Evolutionary conservation across 2,888 invertebrate species (phyloP).

Genomic region (Chouioia cunea): DNA sequence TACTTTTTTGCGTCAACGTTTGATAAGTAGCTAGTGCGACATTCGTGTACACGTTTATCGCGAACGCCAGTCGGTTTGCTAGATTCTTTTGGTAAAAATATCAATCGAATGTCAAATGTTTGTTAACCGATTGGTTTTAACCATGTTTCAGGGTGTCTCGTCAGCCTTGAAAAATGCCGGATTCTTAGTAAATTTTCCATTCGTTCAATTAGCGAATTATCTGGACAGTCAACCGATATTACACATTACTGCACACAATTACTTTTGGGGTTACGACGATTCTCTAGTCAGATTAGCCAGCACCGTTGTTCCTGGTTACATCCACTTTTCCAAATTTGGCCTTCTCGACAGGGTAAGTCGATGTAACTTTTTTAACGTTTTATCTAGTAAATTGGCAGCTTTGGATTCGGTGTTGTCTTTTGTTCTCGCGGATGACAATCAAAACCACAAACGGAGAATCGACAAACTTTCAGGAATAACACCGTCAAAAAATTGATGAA

Average conservation of each 20-base stretch:
- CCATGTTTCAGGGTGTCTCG: constrained; percentile 71
- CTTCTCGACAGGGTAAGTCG: constrained; percentile 81
- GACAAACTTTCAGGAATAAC: too few species aligned
- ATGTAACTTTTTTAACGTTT: constrained; percentile 25
- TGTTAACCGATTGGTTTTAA: constrained; percentile 76
- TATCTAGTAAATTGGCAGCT: too few species aligned
- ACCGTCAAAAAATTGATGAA: too few species aligned
- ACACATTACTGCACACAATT: constrained; percentile 76
- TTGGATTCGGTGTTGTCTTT: too few species aligned
- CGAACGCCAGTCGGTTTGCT: too few species aligned
- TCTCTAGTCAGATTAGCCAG: constrained; percentile 78
- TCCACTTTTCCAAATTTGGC: constrained; percentile 85
- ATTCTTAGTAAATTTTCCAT: constrained; percentile 73
- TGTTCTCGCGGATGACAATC: too few species aligned
- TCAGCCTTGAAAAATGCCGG: constrained; percentile 72
- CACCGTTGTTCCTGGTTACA: constrained; percentile 80
- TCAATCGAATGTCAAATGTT: constrained; percentile 78
- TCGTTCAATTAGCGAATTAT: constrained; percentile 72
- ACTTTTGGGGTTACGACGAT: constrained; percentile 88
- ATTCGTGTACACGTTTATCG: too few species aligned
- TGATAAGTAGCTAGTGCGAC: too few species aligned
- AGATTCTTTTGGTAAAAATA: constrained; percentile 74
- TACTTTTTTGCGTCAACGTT: too few species aligned
- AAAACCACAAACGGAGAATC: too few species aligned
- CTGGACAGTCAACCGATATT: constrained; percentile 76